Base-by-base conservation (phyloP, 2,797 vertebrate species). In the Enteromius mattozi region DNA sequence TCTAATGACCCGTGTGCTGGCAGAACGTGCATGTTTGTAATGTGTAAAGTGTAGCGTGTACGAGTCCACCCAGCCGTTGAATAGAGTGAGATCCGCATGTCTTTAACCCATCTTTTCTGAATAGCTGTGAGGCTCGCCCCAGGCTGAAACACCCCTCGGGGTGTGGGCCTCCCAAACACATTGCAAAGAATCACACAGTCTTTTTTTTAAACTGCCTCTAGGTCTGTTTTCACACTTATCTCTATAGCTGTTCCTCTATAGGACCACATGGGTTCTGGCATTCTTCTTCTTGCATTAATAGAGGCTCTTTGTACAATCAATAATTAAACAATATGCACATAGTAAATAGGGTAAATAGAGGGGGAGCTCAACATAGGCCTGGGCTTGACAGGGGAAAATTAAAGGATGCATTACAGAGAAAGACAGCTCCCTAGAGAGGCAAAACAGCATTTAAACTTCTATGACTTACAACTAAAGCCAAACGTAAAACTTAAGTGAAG, bases 1-100 rank as follows among this genome's bases (percentile, higher is more conserved):
- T 96, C 95, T 98, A 98, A 99, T 97, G 97, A 97, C 92, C 96
- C 97, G 94, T 97, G 91, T 86, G 89, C 94, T 95, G 94, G 95
- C 96, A 95, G 94, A 90, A 89, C 94, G 91, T 93, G 92, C 90
- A 82, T 93, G 74, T 90, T 77, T 90, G 90, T 91, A 92, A 94
- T 92, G 93, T 93, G 94, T 95, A 92, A 94, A 92, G 94, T 95
- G 91, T 91, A 95, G 84, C 94, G 94, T 94, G 94, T 93, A 88
- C 91, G 90, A 92, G 92, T 92, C 95, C 95, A 93, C 88, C 93
- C 93, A 92, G 93, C 93, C 95, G 89, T 93, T 92, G 94, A 95
- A 94, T 91, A 88, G 93, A 89, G 90, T 90, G 91, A 92, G 91
- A 95, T 92, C 92, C 94, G 92, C 93, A 92, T 92, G 90, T 94